These are phyloP conservation scores for Platichthys stellatus DNA, from an alignment of 2,113 vertebrate genomes.

Conservation along the genomic window DNA sequence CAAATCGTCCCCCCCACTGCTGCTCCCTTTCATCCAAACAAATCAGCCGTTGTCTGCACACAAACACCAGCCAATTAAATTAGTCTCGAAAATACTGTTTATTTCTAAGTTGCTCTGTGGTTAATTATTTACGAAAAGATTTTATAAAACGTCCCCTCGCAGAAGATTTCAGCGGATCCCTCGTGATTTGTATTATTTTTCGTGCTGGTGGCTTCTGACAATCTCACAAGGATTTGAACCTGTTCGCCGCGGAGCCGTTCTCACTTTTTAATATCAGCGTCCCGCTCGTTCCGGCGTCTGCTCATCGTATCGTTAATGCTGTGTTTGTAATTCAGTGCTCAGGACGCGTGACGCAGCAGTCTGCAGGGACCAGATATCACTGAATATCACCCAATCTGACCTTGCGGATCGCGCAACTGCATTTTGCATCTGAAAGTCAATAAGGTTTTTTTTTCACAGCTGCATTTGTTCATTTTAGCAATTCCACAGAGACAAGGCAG, in stretches of 20 bases:
- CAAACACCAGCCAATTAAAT: slow-evolving; percentile 8
- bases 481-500: slow-evolving; percentile 38
- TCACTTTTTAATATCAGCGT: slow-evolving; percentile 27
- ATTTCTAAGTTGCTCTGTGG: neutral
- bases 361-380: slow-evolving; percentile 63
- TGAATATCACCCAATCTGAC: slow-evolving; percentile 58
- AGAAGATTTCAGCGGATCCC: neutral
- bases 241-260: neutral
- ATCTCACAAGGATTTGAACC: slow-evolving; percentile 17
- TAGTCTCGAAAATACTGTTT: neutral
- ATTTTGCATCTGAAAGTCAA: slow-evolving; percentile 68
- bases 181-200: slow-evolving; percentile 21
- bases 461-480: slow-evolving; percentile 69
- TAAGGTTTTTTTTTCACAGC: slow-evolving; percentile 55
- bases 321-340: slow-evolving; percentile 62
- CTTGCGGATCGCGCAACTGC: slow-evolving; percentile 27
- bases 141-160: slow-evolving; percentile 9
- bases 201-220: neutral
- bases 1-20: slow-evolving; percentile 6
- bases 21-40: slow-evolving; percentile 21
- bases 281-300: slow-evolving; percentile 28
- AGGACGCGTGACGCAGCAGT: slow-evolving; percentile 45
- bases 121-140: neutral
- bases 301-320: slow-evolving; percentile 48
- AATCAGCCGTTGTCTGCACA: neutral